Evolutionary conservation across 2,888 invertebrate species (phyloP).

Genomic region (Xanthia togata): DNA sequence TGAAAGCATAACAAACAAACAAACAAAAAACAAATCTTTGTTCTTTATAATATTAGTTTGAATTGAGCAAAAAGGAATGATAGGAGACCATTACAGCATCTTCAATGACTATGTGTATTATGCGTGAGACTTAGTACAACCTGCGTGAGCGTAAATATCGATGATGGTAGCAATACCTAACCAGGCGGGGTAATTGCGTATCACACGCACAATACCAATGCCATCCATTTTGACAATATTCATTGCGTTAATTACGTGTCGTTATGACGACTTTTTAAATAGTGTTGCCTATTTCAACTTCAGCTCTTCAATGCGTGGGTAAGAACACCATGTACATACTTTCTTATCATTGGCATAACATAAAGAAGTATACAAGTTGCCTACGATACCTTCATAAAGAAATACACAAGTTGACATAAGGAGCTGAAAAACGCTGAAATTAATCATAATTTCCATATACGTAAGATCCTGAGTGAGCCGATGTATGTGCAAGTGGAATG

Average conservation of each 20-base stretch:
- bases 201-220: neutral
- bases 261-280: too few relatives aligned
- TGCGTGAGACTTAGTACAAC: too few relatives aligned
- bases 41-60: too few relatives aligned
- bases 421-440: neutral
- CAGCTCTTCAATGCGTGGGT: neutral
- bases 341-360: neutral
- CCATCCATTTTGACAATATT: neutral
- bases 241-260: neutral
- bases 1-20: too few relatives aligned
- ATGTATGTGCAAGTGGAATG: neutral
- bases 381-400: neutral
- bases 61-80: neutral
- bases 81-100: neutral
- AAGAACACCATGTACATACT: neutral
- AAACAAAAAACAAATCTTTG: too few relatives aligned
- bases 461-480: neutral
- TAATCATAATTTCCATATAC: neutral
- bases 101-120: neutral
- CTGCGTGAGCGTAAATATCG: neutral
- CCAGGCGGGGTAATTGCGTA: too few relatives aligned
- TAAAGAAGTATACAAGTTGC: neutral
- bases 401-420: neutral
- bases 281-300: neutral
- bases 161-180: neutral